Evolutionary conservation across 2,797 vertebrate species (phyloP), one percentile per base, ranked within the genome.

Genomic region (Gallirallus australis): DNA sequence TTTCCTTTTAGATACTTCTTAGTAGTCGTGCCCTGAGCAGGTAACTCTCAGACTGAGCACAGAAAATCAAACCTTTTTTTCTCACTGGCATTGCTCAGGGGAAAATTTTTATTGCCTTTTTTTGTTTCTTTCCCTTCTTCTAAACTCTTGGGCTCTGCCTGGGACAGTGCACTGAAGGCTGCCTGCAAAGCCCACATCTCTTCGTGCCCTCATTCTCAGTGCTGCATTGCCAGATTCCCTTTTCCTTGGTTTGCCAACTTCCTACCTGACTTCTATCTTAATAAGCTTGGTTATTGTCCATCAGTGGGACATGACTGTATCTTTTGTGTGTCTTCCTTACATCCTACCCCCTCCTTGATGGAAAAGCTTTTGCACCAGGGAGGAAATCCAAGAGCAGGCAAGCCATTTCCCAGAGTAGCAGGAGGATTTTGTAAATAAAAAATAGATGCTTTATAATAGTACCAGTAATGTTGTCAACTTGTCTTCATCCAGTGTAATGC

Each of bases 121-220:
- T 27, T 27, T 28, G 15, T 28, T 28, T 16, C 9, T 28, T 1
- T 0, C 3, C 4, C 3, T 9, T 6, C 4, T 12, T 8, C 16
- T 24, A 31, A 70, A 45, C 13, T 50, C 40, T 5, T 20, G 2
- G 7, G 4, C 12, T 31, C 4, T 64, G 30, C 45, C 42, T 48
- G n/a, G 21, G 35, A 12, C 20, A 42, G 14, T 24, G 3, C 70
- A 4, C 39, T 47, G 20, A 60, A 48, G 7, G 5, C 6, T 82
- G 3, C 19, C 15, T 59, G n/a, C 48, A 52, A 78, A 64, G 56
- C 21, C 61, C 52, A 0, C 2, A 1, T 57, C 73, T 68, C 50
- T 73, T 50, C 5, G 7, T 23, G 20, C 31, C 48, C 28, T 39
- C 52, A 23, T 21, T 20, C 8, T 48, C 35, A 52, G 3, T 9